phyloP scores from a whole-genome alignment of 2,888 invertebrate species.

The Vanessa cardui region DNA sequence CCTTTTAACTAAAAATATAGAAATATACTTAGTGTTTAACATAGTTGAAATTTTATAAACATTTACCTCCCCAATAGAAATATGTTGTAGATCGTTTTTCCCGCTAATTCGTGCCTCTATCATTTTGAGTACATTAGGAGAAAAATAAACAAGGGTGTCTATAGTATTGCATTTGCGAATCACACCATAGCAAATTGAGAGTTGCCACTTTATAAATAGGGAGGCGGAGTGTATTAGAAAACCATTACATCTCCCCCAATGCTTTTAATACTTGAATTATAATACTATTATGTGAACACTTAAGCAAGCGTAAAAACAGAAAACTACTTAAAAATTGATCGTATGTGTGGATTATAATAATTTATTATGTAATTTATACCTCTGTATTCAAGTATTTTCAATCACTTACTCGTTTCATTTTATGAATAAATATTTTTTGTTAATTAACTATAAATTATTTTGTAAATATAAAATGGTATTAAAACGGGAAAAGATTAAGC shows the following conservation, averaged over 20 bases:
- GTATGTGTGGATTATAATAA: neutral
- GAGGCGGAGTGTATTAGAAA: constrained; percentile 69
- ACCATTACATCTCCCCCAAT: constrained; percentile 63
- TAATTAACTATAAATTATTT: no score
- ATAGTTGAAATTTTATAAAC: no score
- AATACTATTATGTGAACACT: constrained; percentile 16
- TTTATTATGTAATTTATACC: no score
- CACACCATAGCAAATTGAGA: constrained; percentile 75
- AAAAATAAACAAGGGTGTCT: constrained; percentile 65
- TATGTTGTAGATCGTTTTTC: neutral
- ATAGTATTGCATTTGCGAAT: constrained; percentile 61
- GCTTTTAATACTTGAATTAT: constrained; percentile 37
- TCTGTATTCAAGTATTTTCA: no score
- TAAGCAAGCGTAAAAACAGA: neutral
- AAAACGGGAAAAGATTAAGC: no score
- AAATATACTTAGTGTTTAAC: neutral
- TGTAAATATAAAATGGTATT: no score
- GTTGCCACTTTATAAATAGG: constrained; percentile 59
- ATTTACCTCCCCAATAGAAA: no score
- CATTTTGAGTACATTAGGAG: constrained; percentile 39
- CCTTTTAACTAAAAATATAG: neutral
- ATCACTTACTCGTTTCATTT: no score
- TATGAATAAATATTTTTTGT: no score
- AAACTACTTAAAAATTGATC: neutral
- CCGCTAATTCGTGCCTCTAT: constrained; percentile 8